Base-by-base conservation (phyloP, 1,140 invertebrate genomes). In the Myzus persicae region DNA sequence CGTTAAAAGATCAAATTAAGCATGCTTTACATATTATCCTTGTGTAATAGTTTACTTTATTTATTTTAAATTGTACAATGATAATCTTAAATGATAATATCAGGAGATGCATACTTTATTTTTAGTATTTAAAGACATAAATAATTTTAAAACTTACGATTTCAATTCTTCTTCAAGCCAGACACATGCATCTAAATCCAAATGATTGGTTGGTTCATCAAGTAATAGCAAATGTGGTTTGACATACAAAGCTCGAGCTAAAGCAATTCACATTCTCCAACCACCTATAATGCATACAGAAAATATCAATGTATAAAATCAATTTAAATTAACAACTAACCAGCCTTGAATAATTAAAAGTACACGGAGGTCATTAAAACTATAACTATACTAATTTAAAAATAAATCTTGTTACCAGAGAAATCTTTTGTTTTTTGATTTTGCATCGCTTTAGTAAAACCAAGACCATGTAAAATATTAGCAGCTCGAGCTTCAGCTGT, bases 261-360 rank as follows among this genome's bases (percentile, higher is more conserved):
- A 95, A n/a, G 99, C 98, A 94, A 99, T 99, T 94, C 99, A 96
- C 99, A 99, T 99, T 93, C 99, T 96, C 99, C 99, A 99, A 95
- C 99, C 99, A 96, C 97, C 97, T 95, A 94, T 87, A 42, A 67
- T 48, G 9, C 0, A 88, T 46, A 51, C 22, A 48, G 36, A 31
- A 46, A 85, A 26, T 44, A 88, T 3, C 3, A 46, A 59, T 59
- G 31, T 26, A 59, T 7, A n/a, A 31, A 76, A 76, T 76, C 14
- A 76, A n/a, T n/a, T 31, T 0, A n/a, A n/a, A 59, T 9, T 31
- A 31, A 31, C 8, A 5, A n/a, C 7, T 18, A 76, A 76, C 18
- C 8, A 14, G 14, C 18, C 22, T 51, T 51, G 20, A 51, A 51
- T 48, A 51, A 51, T 51, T 22, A 7, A n/a, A 67, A 67, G 14